Conservation (phyloP, 1,140 invertebrate genomes). For the Frieseomelitta varia region DNA sequence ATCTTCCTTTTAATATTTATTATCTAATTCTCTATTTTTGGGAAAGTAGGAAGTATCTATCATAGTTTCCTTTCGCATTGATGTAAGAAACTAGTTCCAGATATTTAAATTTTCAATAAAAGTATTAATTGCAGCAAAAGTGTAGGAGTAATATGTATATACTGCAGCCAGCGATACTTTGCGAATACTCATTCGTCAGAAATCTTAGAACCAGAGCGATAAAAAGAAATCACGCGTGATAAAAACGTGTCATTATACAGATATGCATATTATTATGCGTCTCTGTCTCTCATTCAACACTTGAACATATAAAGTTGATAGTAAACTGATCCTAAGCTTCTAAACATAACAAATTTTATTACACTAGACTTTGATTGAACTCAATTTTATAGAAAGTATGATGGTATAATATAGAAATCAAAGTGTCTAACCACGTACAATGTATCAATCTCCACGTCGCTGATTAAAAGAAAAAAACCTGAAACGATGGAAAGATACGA, state of each 20-base stretch:
- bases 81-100: neutral
- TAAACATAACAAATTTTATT: too few species aligned
- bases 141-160: neutral
- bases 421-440: too few species aligned
- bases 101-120: neutral
- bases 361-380: too few species aligned
- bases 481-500: neutral
- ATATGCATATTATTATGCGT: neutral
- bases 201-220: neutral
- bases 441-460: too few species aligned
- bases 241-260: neutral
- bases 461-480: neutral
- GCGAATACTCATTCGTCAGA: neutral
- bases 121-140: neutral
- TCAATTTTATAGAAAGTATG: too few species aligned
- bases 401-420: too few species aligned
- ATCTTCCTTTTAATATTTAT: neutral
- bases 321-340: too few species aligned
- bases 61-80: neutral
- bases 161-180: neutral
- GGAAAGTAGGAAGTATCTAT: neutral
- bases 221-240: slow-evolving; percentile 3
- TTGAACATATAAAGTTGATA: too few species aligned
- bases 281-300: neutral
- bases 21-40: neutral